Evolutionary conservation across 2,113 vertebrate genomes (phyloP).

Genomic region (Cebus imitator): DNA sequence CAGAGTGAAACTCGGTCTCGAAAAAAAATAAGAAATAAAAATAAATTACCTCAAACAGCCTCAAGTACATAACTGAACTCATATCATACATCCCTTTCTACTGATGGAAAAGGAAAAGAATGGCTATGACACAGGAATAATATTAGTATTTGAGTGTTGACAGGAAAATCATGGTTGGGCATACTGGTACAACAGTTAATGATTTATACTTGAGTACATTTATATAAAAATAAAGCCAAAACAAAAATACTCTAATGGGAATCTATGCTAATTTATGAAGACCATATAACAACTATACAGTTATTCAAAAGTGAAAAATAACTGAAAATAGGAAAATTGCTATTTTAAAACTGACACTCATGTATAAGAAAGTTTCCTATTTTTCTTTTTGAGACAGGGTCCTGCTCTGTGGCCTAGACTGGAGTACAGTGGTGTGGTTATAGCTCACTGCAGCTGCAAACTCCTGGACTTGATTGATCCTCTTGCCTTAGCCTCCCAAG

Average conservation of each 20-base stretch:
- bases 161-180: background rate
- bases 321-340: background rate
- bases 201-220: slow-evolving; percentile 42
- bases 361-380: background rate
- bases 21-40: slow-evolving; percentile 3
- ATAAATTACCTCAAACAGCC: slow-evolving; percentile 64
- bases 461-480: too few species aligned
- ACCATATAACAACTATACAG: background rate
- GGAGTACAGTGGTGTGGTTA: too few species aligned
- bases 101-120: slow-evolving; percentile 63
- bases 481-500: too few species aligned
- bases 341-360: background rate
- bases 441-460: too few species aligned
- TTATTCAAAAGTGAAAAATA: background rate
- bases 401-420: too few species aligned
- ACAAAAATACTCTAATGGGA: background rate
- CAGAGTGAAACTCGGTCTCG: too few species aligned
- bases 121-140: slow-evolving; percentile 11
- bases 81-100: slow-evolving; percentile 2
- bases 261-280: background rate
- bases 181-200: background rate
- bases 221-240: slow-evolving; percentile 55
- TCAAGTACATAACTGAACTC: slow-evolving; percentile 56
- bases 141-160: slow-evolving; percentile 17
- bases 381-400: too few species aligned